A percentile compares a stretch with the other conserved stretches of the same genome.
phyloP scores from a whole-genome alignment of 1,140 invertebrate species.

The Polypedilum pembai region DNA sequence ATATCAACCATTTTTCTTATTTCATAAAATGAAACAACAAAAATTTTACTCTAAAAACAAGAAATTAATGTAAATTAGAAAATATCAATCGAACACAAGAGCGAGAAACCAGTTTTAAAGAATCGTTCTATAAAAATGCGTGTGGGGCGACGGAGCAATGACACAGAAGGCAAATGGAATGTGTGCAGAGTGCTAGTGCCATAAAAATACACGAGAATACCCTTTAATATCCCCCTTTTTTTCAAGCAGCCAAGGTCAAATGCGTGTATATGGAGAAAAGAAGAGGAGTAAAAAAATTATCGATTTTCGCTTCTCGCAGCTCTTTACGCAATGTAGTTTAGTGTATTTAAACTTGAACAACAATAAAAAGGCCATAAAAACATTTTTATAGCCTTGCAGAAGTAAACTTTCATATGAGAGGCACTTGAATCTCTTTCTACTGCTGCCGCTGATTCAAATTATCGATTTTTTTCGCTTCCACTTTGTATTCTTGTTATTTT shows the following conservation, averaged over 20 bases:
- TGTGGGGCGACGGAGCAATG: background rate
- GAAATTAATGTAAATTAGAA: no score
- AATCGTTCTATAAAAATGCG: background rate
- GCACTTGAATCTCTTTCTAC: background rate
- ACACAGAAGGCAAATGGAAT: background rate
- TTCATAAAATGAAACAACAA: background rate
- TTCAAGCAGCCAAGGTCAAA: background rate
- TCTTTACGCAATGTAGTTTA: background rate
- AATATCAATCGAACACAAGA: no score
- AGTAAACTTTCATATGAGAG: constrained; percentile 15
- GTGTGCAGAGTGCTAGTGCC: background rate
- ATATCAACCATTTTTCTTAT: constrained; percentile 3
- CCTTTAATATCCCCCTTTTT: background rate
- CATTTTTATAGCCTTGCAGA: constrained; percentile 11
- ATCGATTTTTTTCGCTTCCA: background rate
- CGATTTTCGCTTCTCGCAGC: background rate
- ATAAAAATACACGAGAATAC: background rate
- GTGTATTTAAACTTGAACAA: background rate
- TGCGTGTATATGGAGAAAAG: background rate
- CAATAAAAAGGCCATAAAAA: constrained; percentile 14
- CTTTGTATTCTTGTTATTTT: background rate
- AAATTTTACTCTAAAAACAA: no score
- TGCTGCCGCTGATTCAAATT: constrained; percentile 8
- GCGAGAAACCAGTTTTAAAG: no score
- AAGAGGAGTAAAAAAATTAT: background rate